Conservation (phyloP, 2,797 vertebrate species). For the Rhinella marina region DNA sequence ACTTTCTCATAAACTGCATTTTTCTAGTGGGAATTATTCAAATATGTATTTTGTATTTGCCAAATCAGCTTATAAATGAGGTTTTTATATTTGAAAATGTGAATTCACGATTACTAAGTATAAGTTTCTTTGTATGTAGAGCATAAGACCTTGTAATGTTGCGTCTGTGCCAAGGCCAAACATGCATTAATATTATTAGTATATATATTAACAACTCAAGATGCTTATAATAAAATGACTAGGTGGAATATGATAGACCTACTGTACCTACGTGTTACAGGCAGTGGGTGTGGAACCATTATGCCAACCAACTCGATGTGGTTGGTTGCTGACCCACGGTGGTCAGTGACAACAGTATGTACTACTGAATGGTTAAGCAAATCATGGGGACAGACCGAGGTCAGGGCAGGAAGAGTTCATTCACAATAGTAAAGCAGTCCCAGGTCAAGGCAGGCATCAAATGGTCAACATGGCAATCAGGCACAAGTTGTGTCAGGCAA, state of each 20-base stretch:
- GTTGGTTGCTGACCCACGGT: no score
- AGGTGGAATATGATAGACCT: neutral
- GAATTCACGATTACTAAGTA: neutral
- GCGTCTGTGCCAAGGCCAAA: neutral
- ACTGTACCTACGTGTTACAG: neutral
- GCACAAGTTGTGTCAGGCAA: no score
- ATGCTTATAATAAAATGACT: neutral
- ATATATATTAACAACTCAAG: neutral
- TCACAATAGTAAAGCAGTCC: no score
- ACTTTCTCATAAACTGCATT: constrained; percentile 35
- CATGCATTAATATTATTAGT: neutral
- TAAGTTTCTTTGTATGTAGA: neutral
- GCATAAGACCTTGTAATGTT: neutral
- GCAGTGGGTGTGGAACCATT: no score
- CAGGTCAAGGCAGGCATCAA: no score
- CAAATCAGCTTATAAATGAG: neutral
- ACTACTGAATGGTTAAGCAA: no score
- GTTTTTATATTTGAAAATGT: neutral
- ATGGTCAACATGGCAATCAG: no score
- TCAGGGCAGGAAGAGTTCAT: no score
- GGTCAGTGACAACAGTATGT: no score
- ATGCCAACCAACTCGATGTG: no score
- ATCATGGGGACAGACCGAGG: no score
- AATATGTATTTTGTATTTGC: constrained; percentile 7
- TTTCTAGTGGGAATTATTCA: constrained; percentile 5